Conservation (phyloP, 2,888 invertebrate species). For the Coenonympha glycerion region DNA sequence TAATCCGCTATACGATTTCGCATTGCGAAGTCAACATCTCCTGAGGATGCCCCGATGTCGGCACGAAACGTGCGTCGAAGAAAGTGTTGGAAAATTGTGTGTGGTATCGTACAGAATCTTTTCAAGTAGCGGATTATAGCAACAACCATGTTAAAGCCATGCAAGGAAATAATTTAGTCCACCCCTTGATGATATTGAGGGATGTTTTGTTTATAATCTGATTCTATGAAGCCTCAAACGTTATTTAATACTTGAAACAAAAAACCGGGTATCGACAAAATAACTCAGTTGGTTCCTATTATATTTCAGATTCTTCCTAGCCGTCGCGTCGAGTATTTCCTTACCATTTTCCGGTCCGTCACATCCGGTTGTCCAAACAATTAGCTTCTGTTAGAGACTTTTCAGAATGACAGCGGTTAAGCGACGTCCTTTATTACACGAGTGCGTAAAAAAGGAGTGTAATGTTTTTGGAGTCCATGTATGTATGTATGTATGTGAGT, state of each 20-base stretch:
- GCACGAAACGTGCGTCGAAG: too few species aligned
- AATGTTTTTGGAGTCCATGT: too few species aligned
- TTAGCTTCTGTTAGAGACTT: constrained; percentile 35
- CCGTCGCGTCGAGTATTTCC: constrained; percentile 47
- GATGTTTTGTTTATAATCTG: not conserved
- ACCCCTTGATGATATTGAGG: not conserved
- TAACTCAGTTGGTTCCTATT: constrained; percentile 28
- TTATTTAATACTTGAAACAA: constrained; percentile 13
- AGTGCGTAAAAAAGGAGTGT: too few species aligned
- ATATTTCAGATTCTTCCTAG: constrained; percentile 35
- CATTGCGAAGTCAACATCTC: too few species aligned
- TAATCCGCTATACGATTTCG: too few species aligned
- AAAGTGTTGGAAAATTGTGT: too few species aligned
- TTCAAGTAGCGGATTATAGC: too few species aligned
- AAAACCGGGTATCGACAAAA: constrained; percentile 16
- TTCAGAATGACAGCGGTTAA: not conserved
- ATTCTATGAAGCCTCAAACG: not conserved
- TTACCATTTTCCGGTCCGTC: constrained; percentile 46
- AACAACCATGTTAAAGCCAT: too few species aligned
- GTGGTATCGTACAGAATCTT: too few species aligned
- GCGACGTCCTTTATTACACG: not conserved
- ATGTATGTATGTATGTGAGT: too few species aligned
- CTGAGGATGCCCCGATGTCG: too few species aligned
- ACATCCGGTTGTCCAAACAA: constrained; percentile 52
- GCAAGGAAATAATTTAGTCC: too few species aligned